phyloP scores from a whole-genome alignment of 2,888 invertebrate genomes.

The Drosophila dives region DNA sequence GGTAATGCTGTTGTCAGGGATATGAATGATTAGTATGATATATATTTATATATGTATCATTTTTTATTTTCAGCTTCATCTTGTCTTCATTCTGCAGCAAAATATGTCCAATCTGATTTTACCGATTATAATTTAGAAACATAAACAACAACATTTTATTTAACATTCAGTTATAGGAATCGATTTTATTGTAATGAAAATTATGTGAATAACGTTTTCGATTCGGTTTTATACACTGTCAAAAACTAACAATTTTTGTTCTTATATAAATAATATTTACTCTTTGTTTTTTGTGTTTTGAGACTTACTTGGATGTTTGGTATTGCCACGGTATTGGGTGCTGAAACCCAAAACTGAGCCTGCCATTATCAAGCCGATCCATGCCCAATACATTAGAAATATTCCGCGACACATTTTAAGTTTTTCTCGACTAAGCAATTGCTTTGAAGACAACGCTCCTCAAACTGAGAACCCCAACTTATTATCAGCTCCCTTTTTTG shows the following conservation, averaged over 20 bases:
- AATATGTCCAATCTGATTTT: not conserved
- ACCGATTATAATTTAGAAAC: not conserved
- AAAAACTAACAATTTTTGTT: too few species aligned
- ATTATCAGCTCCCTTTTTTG: constrained; percentile 25
- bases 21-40: not conserved
- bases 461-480: constrained; percentile 11
- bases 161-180: not conserved
- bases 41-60: not conserved
- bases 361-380: not conserved
- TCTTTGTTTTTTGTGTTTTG: too few species aligned
- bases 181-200: not conserved
- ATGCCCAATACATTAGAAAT: constrained; percentile 1
- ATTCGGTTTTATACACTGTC: too few species aligned
- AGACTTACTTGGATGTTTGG: constrained; percentile 65
- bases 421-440: not conserved
- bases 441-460: constrained; percentile 7
- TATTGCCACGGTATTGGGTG: constrained; percentile 70
- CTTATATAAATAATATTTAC: too few species aligned
- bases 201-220: too few species aligned
- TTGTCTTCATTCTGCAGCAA: not conserved
- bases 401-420: constrained; percentile 22
- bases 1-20: constrained; percentile 34
- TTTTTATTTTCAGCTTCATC: not conserved
- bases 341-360: constrained; percentile 34
- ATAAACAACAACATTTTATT: not conserved